Evolutionary conservation across 2,113 vertebrate species (phyloP).

Genomic region (Callorhinus ursinus): DNA sequence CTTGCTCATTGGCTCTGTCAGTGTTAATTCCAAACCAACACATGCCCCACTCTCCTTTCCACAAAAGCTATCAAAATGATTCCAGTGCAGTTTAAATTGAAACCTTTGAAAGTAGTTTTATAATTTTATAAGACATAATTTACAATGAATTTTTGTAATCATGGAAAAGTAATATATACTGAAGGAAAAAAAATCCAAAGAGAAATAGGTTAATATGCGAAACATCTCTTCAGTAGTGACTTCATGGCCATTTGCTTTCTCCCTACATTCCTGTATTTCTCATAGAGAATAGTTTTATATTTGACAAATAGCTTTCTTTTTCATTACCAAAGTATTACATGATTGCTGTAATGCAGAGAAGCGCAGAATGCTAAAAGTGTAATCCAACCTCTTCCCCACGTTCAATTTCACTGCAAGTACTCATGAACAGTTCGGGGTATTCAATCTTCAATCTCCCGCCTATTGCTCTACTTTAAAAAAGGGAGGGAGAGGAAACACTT

Average conservation of each 20-base stretch:
- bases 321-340: neutral
- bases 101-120: neutral
- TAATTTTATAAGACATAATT: neutral
- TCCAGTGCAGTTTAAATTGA: neutral
- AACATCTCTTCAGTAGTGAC: neutral
- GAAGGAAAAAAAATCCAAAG: neutral
- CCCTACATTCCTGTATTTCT: neutral
- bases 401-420: neutral
- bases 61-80: neutral
- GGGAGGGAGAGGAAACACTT: neutral
- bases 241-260: neutral
- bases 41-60: neutral
- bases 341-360: neutral
- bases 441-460: neutral
- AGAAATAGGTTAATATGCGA: neutral
- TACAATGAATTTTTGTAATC: neutral
- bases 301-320: neutral
- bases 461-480: neutral
- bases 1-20: neutral
- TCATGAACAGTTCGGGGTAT: neutral
- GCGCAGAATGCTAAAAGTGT: neutral
- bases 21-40: neutral
- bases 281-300: neutral
- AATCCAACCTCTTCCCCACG: neutral
- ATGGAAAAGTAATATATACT: neutral